phyloP scores from a whole-genome alignment of 1,140 invertebrate genomes.

The Piezodorus guildinii region DNA sequence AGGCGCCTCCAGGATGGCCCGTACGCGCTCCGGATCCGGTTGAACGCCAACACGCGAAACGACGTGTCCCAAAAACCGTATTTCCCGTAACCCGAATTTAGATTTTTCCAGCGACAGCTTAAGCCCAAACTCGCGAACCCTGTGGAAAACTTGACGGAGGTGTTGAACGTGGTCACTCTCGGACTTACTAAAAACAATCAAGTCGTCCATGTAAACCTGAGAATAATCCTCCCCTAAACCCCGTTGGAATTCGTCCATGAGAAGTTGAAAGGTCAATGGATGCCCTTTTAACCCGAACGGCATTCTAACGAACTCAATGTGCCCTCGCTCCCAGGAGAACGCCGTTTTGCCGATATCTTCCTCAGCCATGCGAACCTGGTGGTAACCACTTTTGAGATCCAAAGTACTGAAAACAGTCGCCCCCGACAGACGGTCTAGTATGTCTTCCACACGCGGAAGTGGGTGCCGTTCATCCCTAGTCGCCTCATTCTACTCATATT shows the following conservation, averaged over 20 bases:
- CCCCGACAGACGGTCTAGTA: neutral
- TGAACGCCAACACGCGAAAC: neutral
- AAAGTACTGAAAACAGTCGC: conserved; percentile 1
- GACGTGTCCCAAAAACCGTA: neutral
- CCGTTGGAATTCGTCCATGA: conserved; percentile 27
- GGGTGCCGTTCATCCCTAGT: neutral
- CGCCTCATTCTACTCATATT: too few species aligned
- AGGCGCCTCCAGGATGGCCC: neutral
- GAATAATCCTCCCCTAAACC: neutral
- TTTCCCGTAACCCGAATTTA: neutral
- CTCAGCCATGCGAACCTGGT: neutral
- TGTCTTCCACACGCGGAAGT: neutral
- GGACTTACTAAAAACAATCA: neutral
- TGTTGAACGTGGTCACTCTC: neutral
- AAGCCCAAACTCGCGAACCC: neutral
- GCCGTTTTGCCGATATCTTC: neutral
- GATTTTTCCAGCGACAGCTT: neutral
- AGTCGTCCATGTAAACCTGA: conserved; percentile 2
- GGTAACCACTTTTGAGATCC: neutral
- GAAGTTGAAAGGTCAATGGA: conserved; percentile 29
- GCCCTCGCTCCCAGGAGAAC: neutral
- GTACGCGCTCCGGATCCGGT: neutral
- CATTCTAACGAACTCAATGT: conserved; percentile 21
- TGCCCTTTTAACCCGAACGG: conserved; percentile 33
- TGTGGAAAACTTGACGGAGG: neutral